These are phyloP conservation scores for Callyntrura sp. DNA, from an alignment of 2,888 invertebrate species.

Conservation along the genomic window DNA sequence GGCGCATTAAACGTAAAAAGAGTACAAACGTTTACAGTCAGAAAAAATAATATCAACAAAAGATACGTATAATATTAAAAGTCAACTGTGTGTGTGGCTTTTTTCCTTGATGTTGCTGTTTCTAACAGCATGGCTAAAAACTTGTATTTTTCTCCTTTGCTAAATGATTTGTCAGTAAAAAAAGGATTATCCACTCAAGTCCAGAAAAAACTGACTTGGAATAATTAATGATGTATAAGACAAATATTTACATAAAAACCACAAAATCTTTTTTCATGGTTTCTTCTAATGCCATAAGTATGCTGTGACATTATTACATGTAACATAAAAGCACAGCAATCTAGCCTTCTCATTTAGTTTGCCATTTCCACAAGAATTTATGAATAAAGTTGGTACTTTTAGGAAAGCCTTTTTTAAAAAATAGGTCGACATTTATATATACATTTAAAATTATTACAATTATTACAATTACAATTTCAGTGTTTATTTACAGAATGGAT, in stretches of 20 bases:
- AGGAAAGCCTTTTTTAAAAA: too few relatives aligned
- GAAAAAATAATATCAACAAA: not conserved
- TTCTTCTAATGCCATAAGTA: not conserved
- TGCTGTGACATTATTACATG: conserved; percentile 1
- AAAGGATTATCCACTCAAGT: conserved; percentile 54
- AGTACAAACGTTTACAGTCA: not conserved
- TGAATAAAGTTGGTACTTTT: too few relatives aligned
- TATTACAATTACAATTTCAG: too few relatives aligned
- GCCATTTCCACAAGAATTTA: too few relatives aligned
- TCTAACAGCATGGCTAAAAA: conserved; percentile 23
- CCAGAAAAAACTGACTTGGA: conserved; percentile 68
- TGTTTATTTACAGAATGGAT: too few relatives aligned
- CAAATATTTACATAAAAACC: conserved; percentile 67
- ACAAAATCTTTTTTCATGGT: conserved; percentile 48
- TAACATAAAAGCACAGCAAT: not conserved
- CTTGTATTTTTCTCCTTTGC: conserved; percentile 32
- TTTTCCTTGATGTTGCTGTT: not conserved
- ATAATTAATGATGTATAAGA: conserved; percentile 71
- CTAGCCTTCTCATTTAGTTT: not conserved
- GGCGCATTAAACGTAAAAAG: not conserved
- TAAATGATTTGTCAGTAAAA: conserved; percentile 56
- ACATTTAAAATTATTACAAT: too few relatives aligned
- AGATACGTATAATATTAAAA: not conserved
- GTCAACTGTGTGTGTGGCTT: conserved; percentile 9
- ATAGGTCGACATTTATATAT: too few relatives aligned